Evolutionary conservation across 1,140 invertebrate genomes (phyloP).

Genomic region (Aplysia californica): DNA sequence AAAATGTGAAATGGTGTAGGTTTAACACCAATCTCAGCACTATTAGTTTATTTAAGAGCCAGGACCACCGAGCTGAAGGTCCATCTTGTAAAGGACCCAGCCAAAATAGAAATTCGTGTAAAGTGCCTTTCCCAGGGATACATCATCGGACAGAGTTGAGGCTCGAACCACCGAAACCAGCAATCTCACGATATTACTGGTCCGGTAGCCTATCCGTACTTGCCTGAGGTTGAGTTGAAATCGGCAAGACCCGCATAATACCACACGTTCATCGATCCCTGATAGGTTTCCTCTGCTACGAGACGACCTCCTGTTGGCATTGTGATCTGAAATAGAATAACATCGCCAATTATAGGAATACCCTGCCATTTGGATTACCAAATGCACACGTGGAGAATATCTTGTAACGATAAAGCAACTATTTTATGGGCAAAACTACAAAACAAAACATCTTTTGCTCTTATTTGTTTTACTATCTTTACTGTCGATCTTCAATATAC

Average conservation of each 20-base stretch:
- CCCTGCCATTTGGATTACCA: too few species aligned
- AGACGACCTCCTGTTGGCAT: conserved; percentile 49
- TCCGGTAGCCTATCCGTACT: neutral
- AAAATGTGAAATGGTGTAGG: neutral
- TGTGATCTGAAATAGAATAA: conserved; percentile 36
- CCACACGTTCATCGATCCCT: conserved; percentile 51
- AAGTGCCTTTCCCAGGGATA: too few species aligned
- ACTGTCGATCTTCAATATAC: too few species aligned
- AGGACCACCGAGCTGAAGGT: neutral
- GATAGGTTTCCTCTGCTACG: conserved; percentile 32
- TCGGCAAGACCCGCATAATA: conserved; percentile 45
- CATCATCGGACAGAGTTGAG: too few species aligned
- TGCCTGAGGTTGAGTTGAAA: conserved; percentile 40
- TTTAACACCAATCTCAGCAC: neutral
- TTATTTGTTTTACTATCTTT: too few species aligned
- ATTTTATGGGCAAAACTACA: too few species aligned
- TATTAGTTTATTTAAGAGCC: neutral
- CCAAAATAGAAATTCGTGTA: neutral
- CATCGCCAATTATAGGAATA: too few species aligned
- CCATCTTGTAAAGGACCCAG: neutral
- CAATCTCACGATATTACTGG: neutral
- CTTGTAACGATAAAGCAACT: too few species aligned
- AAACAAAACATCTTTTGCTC: too few species aligned
- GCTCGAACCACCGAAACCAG: neutral
- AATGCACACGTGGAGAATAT: too few species aligned